Evolutionary conservation across 2,113 vertebrate genomes (phyloP).

Genomic region (Cavia porcellus): DNA sequence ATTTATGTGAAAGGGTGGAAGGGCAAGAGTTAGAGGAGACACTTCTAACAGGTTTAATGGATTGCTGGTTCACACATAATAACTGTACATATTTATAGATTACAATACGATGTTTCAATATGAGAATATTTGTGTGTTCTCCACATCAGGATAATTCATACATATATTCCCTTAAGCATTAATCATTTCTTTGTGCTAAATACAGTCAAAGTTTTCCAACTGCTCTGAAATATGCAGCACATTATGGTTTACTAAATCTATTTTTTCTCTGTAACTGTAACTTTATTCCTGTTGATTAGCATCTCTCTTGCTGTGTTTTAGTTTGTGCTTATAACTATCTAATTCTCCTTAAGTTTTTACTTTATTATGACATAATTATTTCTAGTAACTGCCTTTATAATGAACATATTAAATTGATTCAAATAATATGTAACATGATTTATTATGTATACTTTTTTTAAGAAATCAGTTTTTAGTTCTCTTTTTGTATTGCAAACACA

Average conservation of each 20-base stretch:
- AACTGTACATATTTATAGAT: not conserved
- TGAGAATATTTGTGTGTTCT: not conserved
- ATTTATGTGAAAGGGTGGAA: slow-evolving; percentile 21
- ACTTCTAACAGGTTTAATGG: not conserved
- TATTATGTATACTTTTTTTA: not conserved
- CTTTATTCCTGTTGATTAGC: not conserved
- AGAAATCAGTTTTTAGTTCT: not conserved
- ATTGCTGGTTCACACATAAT: not conserved
- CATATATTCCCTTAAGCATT: not conserved
- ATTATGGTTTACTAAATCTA: not conserved
- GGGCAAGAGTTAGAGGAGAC: slow-evolving; percentile 60
- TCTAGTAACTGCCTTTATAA: not conserved
- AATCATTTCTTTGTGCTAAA: not conserved
- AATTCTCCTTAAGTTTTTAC: not conserved
- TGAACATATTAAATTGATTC: not conserved
- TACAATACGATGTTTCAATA: not conserved
- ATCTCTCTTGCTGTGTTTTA: not conserved
- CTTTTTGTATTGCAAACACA: not conserved
- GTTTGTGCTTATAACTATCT: slow-evolving; percentile 23
- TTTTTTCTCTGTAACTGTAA: not conserved
- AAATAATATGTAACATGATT: not conserved
- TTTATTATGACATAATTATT: not conserved
- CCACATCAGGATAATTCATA: not conserved
- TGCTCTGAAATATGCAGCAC: not conserved
- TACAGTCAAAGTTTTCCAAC: not conserved